phyloP scores from a whole-genome alignment of 1,140 invertebrate genomes.

The Babylonia areolata region DNA sequence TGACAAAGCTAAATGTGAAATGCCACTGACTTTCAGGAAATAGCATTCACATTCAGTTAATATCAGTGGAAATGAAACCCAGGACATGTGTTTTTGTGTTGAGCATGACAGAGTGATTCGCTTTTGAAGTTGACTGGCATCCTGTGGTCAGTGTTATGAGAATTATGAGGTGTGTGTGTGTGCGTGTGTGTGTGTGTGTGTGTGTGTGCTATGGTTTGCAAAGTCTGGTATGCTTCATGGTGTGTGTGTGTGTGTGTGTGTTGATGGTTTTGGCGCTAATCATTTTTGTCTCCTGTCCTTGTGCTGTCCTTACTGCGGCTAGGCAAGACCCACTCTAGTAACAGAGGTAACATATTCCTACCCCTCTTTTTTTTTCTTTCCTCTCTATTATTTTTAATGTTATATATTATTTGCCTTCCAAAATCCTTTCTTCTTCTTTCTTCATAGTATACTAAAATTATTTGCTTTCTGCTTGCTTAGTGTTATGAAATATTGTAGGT shows the following conservation, averaged over 20 bases:
- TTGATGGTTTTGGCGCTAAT: conserved; percentile 30
- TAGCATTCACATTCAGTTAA: no score
- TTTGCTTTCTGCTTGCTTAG: no score
- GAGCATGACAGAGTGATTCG: no score
- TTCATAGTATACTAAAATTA: neutral
- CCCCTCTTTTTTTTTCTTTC: conserved; percentile 12
- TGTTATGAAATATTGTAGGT: no score
- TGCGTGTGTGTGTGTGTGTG: neutral
- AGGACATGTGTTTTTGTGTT: no score
- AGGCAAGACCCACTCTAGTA: conserved; percentile 58
- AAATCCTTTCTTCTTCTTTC: neutral
- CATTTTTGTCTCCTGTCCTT: conserved; percentile 59
- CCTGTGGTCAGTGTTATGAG: neutral
- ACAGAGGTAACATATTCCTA: conserved; percentile 56
- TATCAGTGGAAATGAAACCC: no score
- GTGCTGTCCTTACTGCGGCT: conserved; percentile 52
- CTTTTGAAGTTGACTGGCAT: no score
- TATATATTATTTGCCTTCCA: neutral
- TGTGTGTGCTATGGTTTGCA: neutral
- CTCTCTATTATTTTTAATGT: neutral
- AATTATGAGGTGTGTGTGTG: neutral
- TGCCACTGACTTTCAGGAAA: no score
- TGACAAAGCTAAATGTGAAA: no score
- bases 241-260: conserved; percentile 28
- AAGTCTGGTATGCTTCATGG: conserved; percentile 24